These are phyloP conservation scores for Lithobates sylvaticus DNA, from an alignment of 2,797 vertebrate genomes.

Conservation along the genomic window DNA sequence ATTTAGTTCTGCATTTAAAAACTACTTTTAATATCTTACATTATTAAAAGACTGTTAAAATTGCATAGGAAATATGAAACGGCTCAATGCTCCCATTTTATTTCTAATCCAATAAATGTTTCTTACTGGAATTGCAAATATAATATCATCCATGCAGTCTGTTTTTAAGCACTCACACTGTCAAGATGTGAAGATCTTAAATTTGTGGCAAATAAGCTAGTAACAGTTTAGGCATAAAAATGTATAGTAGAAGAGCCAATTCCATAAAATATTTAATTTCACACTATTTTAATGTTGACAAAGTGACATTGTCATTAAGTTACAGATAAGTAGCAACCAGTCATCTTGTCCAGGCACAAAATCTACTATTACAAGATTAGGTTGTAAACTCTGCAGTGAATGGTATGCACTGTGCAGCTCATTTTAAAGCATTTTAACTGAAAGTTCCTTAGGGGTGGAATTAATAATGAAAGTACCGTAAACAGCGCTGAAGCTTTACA, in stretches of 20 bases:
- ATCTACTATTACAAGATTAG: not conserved
- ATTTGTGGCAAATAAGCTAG: constrained; percentile 32
- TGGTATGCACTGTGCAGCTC: not conserved
- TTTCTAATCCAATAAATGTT: constrained; percentile 48
- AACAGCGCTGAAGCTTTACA: not conserved
- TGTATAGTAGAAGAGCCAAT: constrained; percentile 9
- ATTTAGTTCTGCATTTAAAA: constrained; percentile 26
- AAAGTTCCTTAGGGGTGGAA: not conserved
- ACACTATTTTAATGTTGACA: constrained; percentile 45
- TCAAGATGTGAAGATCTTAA: constrained; percentile 6
- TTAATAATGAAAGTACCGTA: not conserved
- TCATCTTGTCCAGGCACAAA: not conserved
- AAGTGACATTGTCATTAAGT: constrained; percentile 8
- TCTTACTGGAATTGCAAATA: constrained; percentile 47
- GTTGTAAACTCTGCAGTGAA: not conserved
- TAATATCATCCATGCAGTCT: constrained; percentile 21
- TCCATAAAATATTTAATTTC: constrained; percentile 41
- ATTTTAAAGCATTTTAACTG: not conserved
- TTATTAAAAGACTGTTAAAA: constrained; percentile 50
- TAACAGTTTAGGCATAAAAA: constrained; percentile 40
- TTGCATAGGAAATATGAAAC: constrained; percentile 26
- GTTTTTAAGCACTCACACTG: constrained; percentile 22
- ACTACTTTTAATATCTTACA: constrained; percentile 45
- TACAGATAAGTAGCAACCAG: constrained; percentile 14
- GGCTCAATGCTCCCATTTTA: constrained; percentile 50